Evolutionary conservation across 2,113 vertebrate genomes (phyloP).

Genomic region (Crotalus helleri): DNA sequence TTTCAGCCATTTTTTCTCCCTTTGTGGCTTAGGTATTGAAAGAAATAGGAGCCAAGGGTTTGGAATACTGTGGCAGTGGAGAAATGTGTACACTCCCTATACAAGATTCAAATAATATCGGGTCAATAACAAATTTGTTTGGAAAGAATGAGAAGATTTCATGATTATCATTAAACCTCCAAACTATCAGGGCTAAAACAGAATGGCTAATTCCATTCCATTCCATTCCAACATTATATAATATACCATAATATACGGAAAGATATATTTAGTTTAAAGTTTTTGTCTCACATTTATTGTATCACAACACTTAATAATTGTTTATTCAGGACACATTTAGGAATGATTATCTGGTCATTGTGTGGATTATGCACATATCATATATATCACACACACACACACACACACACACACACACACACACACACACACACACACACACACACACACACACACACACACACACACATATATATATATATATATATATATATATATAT

Average conservation of each 20-base stretch:
- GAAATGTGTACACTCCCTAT: not conserved
- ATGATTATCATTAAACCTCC: not conserved
- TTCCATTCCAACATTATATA: too few species aligned
- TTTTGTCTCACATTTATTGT: not conserved
- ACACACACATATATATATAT: too few species aligned
- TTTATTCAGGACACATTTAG: not conserved
- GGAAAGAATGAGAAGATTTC: not conserved
- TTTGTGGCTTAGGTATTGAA: not conserved
- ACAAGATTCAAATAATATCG: not conserved
- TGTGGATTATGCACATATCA: too few species aligned
- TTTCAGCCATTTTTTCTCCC: not conserved
- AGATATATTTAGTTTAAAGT: not conserved
- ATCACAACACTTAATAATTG: not conserved
- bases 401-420: too few species aligned
- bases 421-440: too few species aligned
- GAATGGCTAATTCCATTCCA: not conserved
- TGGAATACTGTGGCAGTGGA: not conserved
- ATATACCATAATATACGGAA: not conserved
- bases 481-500: fast-evolving
- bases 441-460: too few species aligned
- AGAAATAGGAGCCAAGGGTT: not conserved
- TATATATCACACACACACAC: too few species aligned
- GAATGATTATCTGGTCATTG: not conserved
- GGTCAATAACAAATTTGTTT: not conserved
- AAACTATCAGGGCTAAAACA: not conserved